A percentile compares a stretch with the other conserved stretches of the same genome.
phyloP scores from a whole-genome alignment of 2,888 invertebrate species.

The Polyommatus icarus region DNA sequence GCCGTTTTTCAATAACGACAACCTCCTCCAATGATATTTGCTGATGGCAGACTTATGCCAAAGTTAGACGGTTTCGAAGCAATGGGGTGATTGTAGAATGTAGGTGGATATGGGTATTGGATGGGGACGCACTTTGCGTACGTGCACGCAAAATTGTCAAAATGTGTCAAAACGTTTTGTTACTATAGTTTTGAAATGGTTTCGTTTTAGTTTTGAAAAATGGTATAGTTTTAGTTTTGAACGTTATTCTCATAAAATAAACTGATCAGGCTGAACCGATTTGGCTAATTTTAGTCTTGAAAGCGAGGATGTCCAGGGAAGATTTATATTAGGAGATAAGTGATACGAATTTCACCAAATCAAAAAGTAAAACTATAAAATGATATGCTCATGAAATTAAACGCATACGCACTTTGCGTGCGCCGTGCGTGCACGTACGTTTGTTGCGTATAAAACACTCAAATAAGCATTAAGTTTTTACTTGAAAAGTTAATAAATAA shows the following conservation, averaged over 20 bases:
- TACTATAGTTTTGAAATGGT: no score
- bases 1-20: conserved; percentile 55
- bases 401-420: not conserved
- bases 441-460: not conserved
- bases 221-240: no score
- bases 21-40: conserved; percentile 76
- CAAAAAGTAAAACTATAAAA: no score
- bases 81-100: conserved; percentile 37
- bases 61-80: conserved; percentile 50
- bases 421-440: not conserved
- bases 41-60: conserved; percentile 66
- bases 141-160: not conserved
- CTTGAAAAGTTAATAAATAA: not conserved
- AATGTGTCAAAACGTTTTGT: no score
- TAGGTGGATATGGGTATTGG: conserved; percentile 26
- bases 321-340: no score
- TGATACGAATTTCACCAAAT: no score
- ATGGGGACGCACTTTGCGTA: conserved; percentile 28
- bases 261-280: no score
- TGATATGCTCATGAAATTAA: not conserved
- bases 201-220: no score
- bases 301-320: no score
- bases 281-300: no score
- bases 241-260: no score
- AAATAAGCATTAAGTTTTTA: not conserved